These are phyloP conservation scores for Emydocephalus ijimae DNA, from an alignment of 2,113 vertebrate species.

Conservation along the genomic window DNA sequence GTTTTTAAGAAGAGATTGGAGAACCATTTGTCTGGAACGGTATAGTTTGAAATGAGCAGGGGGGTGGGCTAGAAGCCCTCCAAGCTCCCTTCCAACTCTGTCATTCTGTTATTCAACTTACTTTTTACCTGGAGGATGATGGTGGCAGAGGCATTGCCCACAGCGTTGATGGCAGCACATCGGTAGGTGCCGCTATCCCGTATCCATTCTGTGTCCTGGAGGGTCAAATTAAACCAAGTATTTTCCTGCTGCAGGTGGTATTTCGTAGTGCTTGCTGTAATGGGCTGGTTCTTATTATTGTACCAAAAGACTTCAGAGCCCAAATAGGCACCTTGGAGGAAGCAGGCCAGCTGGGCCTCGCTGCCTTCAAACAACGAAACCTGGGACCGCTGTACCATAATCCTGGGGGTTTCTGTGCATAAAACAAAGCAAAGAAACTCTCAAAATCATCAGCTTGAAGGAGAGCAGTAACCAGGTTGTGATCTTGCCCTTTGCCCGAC, in stretches of 20 bases:
- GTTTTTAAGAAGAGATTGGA: neutral
- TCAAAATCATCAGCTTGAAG: neutral
- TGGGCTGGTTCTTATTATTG: conserved; percentile 69
- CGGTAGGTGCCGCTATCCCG: conserved; percentile 78
- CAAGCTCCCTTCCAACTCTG: neutral
- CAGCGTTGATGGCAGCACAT: conserved; percentile 77
- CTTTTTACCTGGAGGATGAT: conserved; percentile 79
- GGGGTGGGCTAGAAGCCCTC: neutral
- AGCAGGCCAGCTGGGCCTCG: conserved; percentile 78
- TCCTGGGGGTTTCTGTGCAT: conserved; percentile 73
- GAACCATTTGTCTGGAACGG: neutral
- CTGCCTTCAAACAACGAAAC: conserved; percentile 79
- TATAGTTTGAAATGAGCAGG: neutral
- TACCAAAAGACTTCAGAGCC: conserved; percentile 77
- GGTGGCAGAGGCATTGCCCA: conserved; percentile 77
- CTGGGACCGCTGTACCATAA: conserved; percentile 68
- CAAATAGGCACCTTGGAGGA: conserved; percentile 62
- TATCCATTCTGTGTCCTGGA: conserved; percentile 71
- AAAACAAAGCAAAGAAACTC: neutral
- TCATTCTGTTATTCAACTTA: conserved; percentile 60
- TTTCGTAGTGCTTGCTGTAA: conserved; percentile 65
- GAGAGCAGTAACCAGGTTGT: neutral
- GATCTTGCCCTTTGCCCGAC: neutral
- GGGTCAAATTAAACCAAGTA: conserved; percentile 75
- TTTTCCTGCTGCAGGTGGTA: conserved; percentile 72